Evolutionary conservation across 2,113 vertebrate genomes (phyloP).

Genomic region (Ploceus nigricollis): DNA sequence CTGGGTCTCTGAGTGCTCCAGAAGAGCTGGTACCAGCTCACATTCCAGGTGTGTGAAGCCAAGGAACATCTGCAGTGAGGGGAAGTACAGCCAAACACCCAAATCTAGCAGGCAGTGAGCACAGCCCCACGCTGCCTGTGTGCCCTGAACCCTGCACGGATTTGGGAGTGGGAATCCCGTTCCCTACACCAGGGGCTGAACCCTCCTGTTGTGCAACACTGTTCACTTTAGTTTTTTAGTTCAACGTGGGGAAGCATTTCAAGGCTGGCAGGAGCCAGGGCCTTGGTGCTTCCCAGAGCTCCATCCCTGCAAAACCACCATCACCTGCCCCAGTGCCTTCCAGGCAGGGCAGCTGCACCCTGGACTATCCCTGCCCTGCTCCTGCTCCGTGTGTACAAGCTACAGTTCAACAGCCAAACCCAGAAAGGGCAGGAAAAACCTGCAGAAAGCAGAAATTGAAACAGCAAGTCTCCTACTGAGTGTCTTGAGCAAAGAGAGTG

Average conservation of each 20-base stretch:
- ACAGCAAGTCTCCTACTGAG: neutral
- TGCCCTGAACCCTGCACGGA: accelerated
- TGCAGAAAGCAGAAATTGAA: neutral
- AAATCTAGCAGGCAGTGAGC: neutral
- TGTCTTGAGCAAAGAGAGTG: neutral
- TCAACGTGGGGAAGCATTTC: accelerated
- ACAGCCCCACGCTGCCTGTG: neutral
- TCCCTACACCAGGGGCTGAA: accelerated
- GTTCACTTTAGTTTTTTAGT: neutral
- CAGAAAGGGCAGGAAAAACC: neutral
- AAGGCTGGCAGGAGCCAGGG: neutral
- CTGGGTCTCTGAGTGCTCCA: neutral
- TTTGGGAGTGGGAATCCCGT: neutral
- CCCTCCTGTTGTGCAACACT: neutral
- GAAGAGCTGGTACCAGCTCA: neutral
- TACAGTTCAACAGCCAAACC: neutral
- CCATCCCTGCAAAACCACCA: neutral
- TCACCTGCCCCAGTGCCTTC: neutral
- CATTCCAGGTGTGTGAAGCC: accelerated
- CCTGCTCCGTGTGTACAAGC: neutral
- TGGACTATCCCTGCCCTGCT: neutral
- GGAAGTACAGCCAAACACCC: neutral
- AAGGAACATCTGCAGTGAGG: neutral
- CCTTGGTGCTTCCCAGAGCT: neutral
- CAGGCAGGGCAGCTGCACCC: neutral